Conservation (phyloP, 2,888 invertebrate species). For the Diploptera punctata region DNA sequence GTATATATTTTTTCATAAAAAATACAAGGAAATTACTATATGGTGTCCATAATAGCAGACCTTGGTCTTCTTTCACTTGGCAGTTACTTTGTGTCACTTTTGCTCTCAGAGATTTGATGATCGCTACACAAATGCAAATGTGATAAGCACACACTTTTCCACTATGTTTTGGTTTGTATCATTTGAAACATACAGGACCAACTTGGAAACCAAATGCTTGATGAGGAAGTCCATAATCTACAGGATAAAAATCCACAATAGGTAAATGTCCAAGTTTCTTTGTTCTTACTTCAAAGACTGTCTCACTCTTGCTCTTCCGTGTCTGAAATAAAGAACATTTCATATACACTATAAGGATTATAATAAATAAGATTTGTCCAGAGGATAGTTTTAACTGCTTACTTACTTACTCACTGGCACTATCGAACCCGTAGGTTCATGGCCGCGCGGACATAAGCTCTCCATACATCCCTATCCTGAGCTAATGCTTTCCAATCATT, state of each 20-base stretch:
- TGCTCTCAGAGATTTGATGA: too few species aligned
- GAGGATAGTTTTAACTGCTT: too few species aligned
- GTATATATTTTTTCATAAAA: background rate
- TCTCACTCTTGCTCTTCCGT: constrained; percentile 68
- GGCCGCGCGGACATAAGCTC: too few species aligned
- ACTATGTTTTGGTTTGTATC: constrained; percentile 42
- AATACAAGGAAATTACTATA: background rate
- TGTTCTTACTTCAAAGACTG: constrained; percentile 77
- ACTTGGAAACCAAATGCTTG: constrained; percentile 87
- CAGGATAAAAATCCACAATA: constrained; percentile 81
- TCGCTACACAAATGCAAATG: background rate
- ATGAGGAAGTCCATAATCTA: constrained; percentile 76
- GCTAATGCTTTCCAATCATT: too few species aligned
- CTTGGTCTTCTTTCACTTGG: background rate
- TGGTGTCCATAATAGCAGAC: background rate
- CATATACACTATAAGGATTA: too few species aligned
- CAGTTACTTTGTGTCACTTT: too few species aligned
- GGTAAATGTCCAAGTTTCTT: constrained; percentile 76
- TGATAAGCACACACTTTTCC: background rate
- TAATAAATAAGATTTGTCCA: too few species aligned
- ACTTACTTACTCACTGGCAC: too few species aligned
- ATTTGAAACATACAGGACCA: constrained; percentile 86
- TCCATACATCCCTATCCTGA: too few species aligned
- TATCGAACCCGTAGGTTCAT: too few species aligned
- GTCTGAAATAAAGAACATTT: constrained; percentile 53